These are phyloP conservation scores for Gymnothorax javanicus DNA, from an alignment of 2,797 vertebrate genomes.

Conservation along the genomic window DNA sequence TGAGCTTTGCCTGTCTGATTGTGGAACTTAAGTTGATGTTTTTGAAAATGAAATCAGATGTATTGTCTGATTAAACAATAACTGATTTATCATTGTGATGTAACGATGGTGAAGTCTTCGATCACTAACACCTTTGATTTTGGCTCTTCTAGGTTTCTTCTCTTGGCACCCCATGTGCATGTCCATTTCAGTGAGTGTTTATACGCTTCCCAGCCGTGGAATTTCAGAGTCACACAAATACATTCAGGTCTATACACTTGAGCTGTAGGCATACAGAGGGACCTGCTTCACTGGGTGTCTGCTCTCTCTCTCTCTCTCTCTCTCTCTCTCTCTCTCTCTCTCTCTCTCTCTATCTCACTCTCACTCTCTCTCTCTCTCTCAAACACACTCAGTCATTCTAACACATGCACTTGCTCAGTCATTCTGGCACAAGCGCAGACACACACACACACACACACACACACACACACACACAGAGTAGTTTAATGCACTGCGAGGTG, in stretches of 20 bases:
- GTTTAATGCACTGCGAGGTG: too few relatives aligned
- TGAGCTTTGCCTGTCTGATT: background rate
- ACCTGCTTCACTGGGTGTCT: background rate
- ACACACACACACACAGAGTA: too few relatives aligned
- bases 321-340: too few relatives aligned
- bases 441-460: too few relatives aligned
- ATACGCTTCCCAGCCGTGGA: background rate
- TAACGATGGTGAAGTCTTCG: background rate
- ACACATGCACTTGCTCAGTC: too few relatives aligned
- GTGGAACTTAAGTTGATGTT: background rate
- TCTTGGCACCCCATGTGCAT: conserved; percentile 89
- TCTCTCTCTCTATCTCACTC: too few relatives aligned
- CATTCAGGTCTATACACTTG: background rate
- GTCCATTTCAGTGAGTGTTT: conserved; percentile 79
- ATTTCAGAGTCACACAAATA: background rate
- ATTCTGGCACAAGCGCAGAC: too few relatives aligned
- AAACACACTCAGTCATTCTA: too few relatives aligned
- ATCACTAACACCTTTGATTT: conserved; percentile 12
- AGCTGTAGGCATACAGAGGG: background rate
- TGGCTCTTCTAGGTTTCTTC: conserved; percentile 77
- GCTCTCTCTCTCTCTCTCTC: background rate
- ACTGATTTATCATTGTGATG: background rate
- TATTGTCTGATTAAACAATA: background rate
- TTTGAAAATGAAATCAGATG: background rate
- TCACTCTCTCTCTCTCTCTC: too few relatives aligned